phyloP scores from a whole-genome alignment of 2,797 vertebrate species.

The Mionectes olivaceus region DNA sequence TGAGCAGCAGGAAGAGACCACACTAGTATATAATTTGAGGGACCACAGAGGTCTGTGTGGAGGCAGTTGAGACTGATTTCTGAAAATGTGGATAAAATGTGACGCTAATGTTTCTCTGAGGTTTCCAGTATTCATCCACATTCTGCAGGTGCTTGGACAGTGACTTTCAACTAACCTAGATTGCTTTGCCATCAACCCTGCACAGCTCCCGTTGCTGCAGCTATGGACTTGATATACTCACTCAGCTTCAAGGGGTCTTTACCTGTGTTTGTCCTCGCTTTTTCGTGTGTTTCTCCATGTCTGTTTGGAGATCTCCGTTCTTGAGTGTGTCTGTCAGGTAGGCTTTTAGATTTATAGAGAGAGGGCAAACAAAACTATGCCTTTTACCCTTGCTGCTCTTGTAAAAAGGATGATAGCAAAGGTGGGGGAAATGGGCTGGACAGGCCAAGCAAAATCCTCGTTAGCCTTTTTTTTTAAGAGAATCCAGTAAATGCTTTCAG shows the following conservation, averaged over 20 bases:
- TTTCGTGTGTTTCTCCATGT: background rate
- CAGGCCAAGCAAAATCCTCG: background rate
- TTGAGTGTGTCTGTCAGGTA: background rate
- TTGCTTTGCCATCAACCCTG: rapidly evolving
- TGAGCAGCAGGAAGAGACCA: background rate
- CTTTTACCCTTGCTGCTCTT: background rate
- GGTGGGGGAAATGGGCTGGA: background rate
- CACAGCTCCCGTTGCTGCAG: background rate
- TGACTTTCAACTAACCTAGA: background rate
- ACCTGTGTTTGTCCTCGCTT: background rate
- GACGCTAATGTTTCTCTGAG: background rate
- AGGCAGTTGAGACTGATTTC: background rate
- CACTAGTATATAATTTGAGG: background rate
- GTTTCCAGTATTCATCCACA: background rate
- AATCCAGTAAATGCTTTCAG: background rate
- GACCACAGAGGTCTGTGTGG: background rate
- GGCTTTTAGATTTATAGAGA: background rate
- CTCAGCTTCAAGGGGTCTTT: background rate
- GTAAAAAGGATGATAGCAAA: background rate
- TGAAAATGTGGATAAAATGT: background rate
- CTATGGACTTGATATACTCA: background rate
- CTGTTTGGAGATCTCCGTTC: background rate
- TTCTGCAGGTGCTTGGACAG: background rate
- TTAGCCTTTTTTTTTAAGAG: background rate
- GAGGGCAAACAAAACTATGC: background rate